Base-by-base conservation (phyloP, 2,888 invertebrate species). In the Agapostemon virescens region DNA sequence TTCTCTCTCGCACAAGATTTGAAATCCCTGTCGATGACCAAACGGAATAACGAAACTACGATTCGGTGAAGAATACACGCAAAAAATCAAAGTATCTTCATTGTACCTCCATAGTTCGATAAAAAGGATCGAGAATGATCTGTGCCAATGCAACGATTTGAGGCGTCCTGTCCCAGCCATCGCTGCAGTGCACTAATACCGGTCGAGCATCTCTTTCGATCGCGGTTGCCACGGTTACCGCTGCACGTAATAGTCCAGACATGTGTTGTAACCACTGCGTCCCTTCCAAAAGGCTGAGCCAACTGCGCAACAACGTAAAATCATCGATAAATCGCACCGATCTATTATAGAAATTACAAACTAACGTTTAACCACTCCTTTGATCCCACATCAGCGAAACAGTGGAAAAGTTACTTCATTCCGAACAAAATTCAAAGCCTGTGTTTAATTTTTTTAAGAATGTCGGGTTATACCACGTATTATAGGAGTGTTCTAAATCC, bases 111-210 rank as follows among this genome's bases (percentile, higher is more conserved):
- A 98, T 95, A 17, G 99, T 99, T 87, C 99, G 94, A 93, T 99
- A 99, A 93, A 96, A 96, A 0, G 98, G 98, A 94, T 99, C 99
- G 55, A 99, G 94, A 90, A 99, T 94, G 61, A 99, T 94, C 93
- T 99, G 97, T 20, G 98, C 98, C 71, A 99, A 94, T 58, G 98
- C 97, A 23, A 98, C 97, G 85, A 99, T 97, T 94, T 99, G 99
- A 66, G 99, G 98, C 76, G 99, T 99, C 86, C 99, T 95, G 93
- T 99, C 99, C 99, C 99, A 99, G 67, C 99, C 99, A 93, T 99
- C 99, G 3, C 98, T 98, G 93, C 99, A 99, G 93, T 99, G 99
- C 15, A 99, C 98, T 81, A 99, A 94, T 74, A 98, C 99, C 11
- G 98, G 98, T 69, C 98, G 95, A 26, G 95, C 97, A 79, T 97